A percentile compares a stretch with the other conserved stretches of the same genome.
These are phyloP conservation scores for Cataglyphis hispanica DNA, from an alignment of 1,140 invertebrate species.

Conservation along the genomic window DNA sequence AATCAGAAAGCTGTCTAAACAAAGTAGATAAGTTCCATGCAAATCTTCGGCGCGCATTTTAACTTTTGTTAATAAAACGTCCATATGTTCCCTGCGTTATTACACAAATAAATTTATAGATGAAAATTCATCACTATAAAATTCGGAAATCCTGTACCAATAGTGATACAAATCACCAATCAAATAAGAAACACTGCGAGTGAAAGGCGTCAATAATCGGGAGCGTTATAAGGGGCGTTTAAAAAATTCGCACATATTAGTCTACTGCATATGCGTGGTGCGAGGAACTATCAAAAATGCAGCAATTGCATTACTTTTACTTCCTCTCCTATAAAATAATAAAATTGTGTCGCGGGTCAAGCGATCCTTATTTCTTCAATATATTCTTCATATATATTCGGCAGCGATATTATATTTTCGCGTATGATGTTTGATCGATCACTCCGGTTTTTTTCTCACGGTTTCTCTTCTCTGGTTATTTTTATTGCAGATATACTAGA, in stretches of 20 bases:
- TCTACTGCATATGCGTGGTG: slow-evolving; percentile 8
- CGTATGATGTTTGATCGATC: slow-evolving; percentile 51
- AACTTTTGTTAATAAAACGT: neutral
- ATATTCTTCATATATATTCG: too few relatives aligned
- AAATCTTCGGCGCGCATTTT: neutral
- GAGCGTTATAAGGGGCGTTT: neutral
- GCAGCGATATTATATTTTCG: neutral
- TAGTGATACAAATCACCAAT: neutral
- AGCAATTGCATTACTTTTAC: slow-evolving; percentile 20
- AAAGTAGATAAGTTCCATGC: too few relatives aligned
- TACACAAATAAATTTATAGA: neutral
- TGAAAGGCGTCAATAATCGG: slow-evolving; percentile 47
- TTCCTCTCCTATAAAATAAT: slow-evolving; percentile 4
- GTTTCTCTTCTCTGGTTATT: neutral
- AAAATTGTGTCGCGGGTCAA: slow-evolving; percentile 12
- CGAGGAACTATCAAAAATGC: neutral
- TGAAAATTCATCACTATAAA: neutral
- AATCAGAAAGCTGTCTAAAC: too few relatives aligned
- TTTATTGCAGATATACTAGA: neutral
- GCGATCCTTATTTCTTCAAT: neutral
- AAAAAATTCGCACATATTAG: slow-evolving; percentile 21
- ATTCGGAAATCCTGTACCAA: neutral
- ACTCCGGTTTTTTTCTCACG: neutral
- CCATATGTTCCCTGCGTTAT: neutral
- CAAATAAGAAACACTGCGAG: slow-evolving; percentile 28